Conservation (phyloP, 2,888 invertebrate species). For the Pseudoips prasinana region DNA sequence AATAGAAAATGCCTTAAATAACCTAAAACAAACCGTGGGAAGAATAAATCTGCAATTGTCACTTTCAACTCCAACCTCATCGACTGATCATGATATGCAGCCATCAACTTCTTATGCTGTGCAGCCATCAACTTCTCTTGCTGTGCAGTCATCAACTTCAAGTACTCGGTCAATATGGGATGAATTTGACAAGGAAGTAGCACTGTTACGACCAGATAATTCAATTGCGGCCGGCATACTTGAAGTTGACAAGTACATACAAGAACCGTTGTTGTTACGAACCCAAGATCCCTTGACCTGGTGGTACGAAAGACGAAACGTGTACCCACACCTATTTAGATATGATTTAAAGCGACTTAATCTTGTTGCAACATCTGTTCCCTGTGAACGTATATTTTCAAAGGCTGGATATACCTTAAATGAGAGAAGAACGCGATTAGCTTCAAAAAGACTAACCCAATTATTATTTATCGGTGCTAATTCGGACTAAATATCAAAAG, state of each 20-base stretch:
- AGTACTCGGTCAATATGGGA: too few relatives aligned
- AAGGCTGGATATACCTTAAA: constrained; percentile 12
- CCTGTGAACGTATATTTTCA: constrained; percentile 16
- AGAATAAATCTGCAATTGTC: too few relatives aligned
- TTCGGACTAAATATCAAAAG: not conserved
- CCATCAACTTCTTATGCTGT: too few relatives aligned
- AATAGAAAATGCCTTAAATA: not conserved
- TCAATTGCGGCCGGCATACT: too few relatives aligned
- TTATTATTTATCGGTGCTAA: constrained; percentile 1
- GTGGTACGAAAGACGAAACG: not conserved
- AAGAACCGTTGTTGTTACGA: not conserved
- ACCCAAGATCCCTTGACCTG: not conserved
- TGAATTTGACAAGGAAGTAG: too few relatives aligned
- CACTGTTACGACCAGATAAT: too few relatives aligned
- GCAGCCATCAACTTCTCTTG: too few relatives aligned
- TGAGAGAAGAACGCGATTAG: constrained; percentile 12
- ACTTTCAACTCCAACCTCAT: too few relatives aligned
- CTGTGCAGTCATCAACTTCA: too few relatives aligned
- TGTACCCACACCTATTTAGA: not conserved
- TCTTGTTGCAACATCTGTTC: constrained; percentile 11
- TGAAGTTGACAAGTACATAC: too few relatives aligned
- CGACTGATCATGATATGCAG: too few relatives aligned
- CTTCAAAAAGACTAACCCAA: constrained; percentile 11
- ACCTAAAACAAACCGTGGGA: not conserved
- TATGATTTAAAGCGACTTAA: not conserved